Base-by-base conservation (phyloP, 2,113 vertebrate species). In the Triplophysa rosa region DNA sequence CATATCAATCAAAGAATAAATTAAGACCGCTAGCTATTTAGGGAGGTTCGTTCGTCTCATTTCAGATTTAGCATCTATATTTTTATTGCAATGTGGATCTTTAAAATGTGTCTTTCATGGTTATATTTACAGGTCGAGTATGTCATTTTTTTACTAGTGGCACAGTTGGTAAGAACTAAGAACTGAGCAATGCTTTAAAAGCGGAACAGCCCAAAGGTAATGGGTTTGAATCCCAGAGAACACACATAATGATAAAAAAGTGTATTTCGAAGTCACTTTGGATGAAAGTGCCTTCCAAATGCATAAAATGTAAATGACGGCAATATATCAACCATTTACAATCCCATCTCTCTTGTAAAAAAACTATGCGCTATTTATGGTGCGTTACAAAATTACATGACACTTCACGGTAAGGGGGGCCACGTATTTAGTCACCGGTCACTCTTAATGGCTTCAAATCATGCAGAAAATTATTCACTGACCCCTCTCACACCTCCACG, bases 381-480 rank as follows among this genome's bases (percentile, higher is more conserved):
- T 29, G 40, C 52, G 47, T 73, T 63, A 17, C 68, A 79, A 23
- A 76, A 54, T 78, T 54, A 45, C 47, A 73, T 21, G 17, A 42
- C 40, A 17, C 69, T 71, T 80, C 61, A 71, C 56, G 52, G 47
- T n/a, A 33, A 77, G 67, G 26, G 42, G 49, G 19, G 64, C 73
- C 58, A 67, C 40, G 47, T 26, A 67, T 79, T 83, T 42, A n/a
- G 79, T 72, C 81, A 78, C 74, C 59, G 84, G 84, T 79, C 82
- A 67, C 66, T 86, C 76, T 58, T 86, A 83, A 82, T 83, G 82
- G 81, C 67, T 76, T 81, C 84, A 83, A 86, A 86, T 79, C 84
- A 86, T 86, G 82, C 84, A 86, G 82, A 82, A 86, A 86, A 86
- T 86, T 83, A 86, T 83, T 81, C 82, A 47, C 67, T 83, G 82